These are phyloP conservation scores for Caenorhabditis remanei DNA, from an alignment of 1,140 invertebrate genomes.

Conservation along the genomic window DNA sequence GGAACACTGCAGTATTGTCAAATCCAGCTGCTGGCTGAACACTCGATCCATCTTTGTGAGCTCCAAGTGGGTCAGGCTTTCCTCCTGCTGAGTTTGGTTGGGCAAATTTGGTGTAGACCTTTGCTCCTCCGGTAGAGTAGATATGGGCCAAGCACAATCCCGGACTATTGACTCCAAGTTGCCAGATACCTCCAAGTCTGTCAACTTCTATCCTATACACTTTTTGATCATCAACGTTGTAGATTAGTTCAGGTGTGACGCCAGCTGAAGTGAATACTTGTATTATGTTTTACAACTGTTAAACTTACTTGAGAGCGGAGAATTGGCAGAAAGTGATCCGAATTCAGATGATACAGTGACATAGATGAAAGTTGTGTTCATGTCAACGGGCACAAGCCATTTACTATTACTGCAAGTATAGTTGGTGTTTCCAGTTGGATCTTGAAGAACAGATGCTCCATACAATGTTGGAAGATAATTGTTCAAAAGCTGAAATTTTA, in stretches of 20 bases:
- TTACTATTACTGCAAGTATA: background rate
- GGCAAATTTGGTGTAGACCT: conserved; percentile 60
- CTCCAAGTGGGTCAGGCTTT: conserved; percentile 41
- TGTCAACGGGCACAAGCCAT: conserved; percentile 58
- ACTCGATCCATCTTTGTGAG: conserved; percentile 50
- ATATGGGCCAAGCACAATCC: conserved; percentile 60
- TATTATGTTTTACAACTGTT: background rate
- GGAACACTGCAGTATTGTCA: conserved; percentile 38
- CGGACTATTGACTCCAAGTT: conserved; percentile 40
- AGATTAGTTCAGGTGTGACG: background rate
- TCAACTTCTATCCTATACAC: conserved; percentile 41
- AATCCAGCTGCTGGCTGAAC: conserved; percentile 34
- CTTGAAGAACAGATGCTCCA: conserved; percentile 49
- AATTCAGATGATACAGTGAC: conserved; percentile 32
- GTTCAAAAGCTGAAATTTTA: conserved; percentile 46
- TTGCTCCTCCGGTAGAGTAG: conserved; percentile 49
- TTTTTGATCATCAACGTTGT: conserved; percentile 50
- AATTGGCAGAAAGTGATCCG: conserved; percentile 41
- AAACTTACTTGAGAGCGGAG: conserved; percentile 22
- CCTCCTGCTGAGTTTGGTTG: conserved; percentile 32
- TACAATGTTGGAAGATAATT: conserved; percentile 60
- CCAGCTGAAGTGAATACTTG: background rate
- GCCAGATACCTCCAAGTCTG: conserved; percentile 48
- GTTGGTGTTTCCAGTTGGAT: conserved; percentile 52
- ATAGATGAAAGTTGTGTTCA: conserved; percentile 56